Percentiles rank a stretch among this genome's conserved stretches.
Conservation (phyloP, 2,888 invertebrate genomes). For the Leucoptera coffeella region DNA sequence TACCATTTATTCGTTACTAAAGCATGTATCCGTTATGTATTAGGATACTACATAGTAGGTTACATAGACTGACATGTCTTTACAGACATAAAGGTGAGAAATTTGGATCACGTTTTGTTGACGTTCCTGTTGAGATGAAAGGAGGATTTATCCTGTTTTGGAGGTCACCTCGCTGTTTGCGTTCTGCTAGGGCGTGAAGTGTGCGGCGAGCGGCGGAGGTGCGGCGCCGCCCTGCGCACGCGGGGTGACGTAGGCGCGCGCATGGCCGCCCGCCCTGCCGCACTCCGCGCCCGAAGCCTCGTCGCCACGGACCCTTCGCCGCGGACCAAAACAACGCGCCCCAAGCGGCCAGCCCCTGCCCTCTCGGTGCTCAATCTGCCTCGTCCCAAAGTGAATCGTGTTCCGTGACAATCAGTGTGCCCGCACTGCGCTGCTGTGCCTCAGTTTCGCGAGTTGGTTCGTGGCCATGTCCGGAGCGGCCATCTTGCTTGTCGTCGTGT, state of each 20-base stretch:
- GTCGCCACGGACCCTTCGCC: constrained; percentile 20
- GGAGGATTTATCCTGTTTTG: too few relatives aligned
- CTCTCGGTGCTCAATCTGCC: too few relatives aligned
- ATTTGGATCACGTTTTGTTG: too few relatives aligned
- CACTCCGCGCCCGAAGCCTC: constrained; percentile 19
- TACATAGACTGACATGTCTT: too few relatives aligned
- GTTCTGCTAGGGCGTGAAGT: constrained; percentile 25
- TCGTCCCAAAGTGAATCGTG: too few relatives aligned
- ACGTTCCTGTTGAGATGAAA: too few relatives aligned
- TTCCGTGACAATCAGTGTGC: not conserved
- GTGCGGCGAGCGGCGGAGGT: constrained; percentile 13
- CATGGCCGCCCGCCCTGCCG: constrained; percentile 27
- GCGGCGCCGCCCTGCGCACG: constrained; percentile 12
- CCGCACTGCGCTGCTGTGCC: constrained; percentile 1
- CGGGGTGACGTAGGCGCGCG: constrained; percentile 26
- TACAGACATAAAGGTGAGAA: too few relatives aligned
- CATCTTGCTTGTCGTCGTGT: constrained; percentile 46
- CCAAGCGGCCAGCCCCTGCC: constrained; percentile 2
- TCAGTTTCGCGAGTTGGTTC: constrained; percentile 4
- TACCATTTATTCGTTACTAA: too few relatives aligned
- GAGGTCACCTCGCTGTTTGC: constrained; percentile 28
- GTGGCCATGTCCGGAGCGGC: constrained; percentile 45
- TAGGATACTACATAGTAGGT: too few relatives aligned
- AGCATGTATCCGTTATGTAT: too few relatives aligned
- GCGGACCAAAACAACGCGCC: constrained; percentile 10